These are phyloP conservation scores for Anastatus disparis DNA, from an alignment of 1,140 invertebrate genomes.

Conservation along the genomic window DNA sequence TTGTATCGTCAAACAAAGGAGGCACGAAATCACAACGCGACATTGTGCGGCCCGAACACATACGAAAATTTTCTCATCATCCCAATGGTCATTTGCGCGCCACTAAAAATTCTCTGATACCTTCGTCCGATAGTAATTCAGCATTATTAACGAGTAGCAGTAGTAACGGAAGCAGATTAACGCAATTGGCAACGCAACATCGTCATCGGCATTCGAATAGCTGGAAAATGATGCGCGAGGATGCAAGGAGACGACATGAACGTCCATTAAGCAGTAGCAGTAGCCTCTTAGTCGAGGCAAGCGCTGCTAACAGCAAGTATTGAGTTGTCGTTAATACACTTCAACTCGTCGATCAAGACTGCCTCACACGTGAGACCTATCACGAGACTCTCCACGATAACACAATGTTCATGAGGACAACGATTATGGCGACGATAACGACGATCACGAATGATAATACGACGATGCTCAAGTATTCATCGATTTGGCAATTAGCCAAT, in stretches of 20 bases:
- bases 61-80: no score
- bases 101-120: slow-evolving; percentile 51
- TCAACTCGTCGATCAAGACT: slow-evolving; percentile 66
- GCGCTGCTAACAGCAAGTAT: slow-evolving; percentile 52
- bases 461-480: neutral
- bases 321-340: slow-evolving; percentile 58
- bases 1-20: slow-evolving; percentile 59
- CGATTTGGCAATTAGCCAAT: no score
- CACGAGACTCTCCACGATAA: slow-evolving; percentile 42
- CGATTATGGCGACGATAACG: neutral
- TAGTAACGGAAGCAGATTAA: slow-evolving; percentile 44
- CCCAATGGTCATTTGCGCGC: slow-evolving; percentile 29
- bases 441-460: neutral
- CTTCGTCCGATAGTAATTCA: neutral
- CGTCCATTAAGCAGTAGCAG: slow-evolving; percentile 35
- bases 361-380: slow-evolving; percentile 51
- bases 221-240: slow-evolving; percentile 52
- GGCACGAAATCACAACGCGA: slow-evolving; percentile 48
- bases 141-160: slow-evolving; percentile 26
- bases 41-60: neutral
- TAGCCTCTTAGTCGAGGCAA: slow-evolving; percentile 54
- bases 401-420: slow-evolving; percentile 1
- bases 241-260: slow-evolving; percentile 56
- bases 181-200: slow-evolving; percentile 60
- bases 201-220: slow-evolving; percentile 62